Percentiles rank a stretch among this genome's conserved stretches.
These are phyloP conservation scores for Oxystoma pomonae DNA, from an alignment of 2,888 invertebrate species.

Conservation along the genomic window DNA sequence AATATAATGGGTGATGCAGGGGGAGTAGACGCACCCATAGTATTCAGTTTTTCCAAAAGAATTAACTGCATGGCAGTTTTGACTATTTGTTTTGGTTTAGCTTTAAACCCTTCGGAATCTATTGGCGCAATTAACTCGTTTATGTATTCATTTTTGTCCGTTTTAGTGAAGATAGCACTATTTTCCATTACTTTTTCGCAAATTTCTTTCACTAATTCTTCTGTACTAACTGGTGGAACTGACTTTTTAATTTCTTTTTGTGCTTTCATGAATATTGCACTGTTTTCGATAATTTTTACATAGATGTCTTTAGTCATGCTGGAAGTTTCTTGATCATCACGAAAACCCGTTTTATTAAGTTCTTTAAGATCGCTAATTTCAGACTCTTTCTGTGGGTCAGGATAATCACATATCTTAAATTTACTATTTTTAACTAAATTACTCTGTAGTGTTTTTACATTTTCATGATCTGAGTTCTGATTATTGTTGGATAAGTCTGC, in stretches of 20 bases:
- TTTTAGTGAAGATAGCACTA: not conserved
- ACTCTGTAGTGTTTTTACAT: too few relatives aligned
- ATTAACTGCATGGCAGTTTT: slow-evolving; percentile 43
- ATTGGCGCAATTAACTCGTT: slow-evolving; percentile 30
- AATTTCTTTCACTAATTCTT: not conserved
- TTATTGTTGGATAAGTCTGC: not conserved
- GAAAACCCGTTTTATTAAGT: too few relatives aligned
- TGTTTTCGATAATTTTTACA: too few relatives aligned
- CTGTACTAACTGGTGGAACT: too few relatives aligned
- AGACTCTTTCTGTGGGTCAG: too few relatives aligned
- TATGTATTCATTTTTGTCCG: slow-evolving; percentile 1
- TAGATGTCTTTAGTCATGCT: too few relatives aligned
- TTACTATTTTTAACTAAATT: not conserved
- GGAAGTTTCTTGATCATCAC: too few relatives aligned
- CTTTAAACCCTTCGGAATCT: slow-evolving; percentile 16
- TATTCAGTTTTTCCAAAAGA: slow-evolving; percentile 40
- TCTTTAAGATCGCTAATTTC: too few relatives aligned
- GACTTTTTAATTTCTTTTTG: too few relatives aligned
- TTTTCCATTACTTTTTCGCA: not conserved
- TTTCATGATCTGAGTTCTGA: too few relatives aligned
- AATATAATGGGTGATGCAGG: slow-evolving; percentile 33
- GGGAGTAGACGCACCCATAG: slow-evolving; percentile 38
- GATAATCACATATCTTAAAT: not conserved
- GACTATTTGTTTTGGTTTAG: slow-evolving; percentile 19
- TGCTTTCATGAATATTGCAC: too few relatives aligned